These are phyloP conservation scores for Callionymus lyra DNA, from an alignment of 2,113 vertebrate species.

Conservation along the genomic window DNA sequence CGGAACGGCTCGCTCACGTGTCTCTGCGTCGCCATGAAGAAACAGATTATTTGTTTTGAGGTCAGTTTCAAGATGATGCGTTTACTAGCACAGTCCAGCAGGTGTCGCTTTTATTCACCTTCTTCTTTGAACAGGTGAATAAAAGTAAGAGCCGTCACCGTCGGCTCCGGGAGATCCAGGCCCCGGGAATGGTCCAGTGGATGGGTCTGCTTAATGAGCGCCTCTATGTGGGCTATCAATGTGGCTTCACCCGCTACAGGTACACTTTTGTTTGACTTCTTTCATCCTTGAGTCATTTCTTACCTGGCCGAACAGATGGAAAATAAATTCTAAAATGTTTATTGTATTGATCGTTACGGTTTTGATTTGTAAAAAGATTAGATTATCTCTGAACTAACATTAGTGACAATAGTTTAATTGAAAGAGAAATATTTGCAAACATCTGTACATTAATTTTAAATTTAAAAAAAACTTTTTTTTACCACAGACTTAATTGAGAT, in stretches of 20 bases:
- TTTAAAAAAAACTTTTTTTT: too few species aligned
- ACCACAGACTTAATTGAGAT: too few species aligned
- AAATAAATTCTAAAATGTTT: too few species aligned
- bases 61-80: constrained; percentile 20
- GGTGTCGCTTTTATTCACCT: background rate
- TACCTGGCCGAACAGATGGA: too few species aligned
- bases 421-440: too few species aligned
- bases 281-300: too few species aligned
- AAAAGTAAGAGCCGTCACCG: constrained; percentile 87
- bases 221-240: constrained; percentile 88
- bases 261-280: too few species aligned
- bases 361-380: too few species aligned
- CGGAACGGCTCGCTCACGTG: constrained; percentile 79
- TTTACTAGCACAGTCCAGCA: background rate
- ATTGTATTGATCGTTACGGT: too few species aligned
- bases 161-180: constrained; percentile 87
- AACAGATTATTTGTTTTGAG: constrained; percentile 91
- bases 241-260: constrained; percentile 84
- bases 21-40: constrained; percentile 93
- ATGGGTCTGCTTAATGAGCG: constrained; percentile 90
- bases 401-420: too few species aligned
- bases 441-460: too few species aligned
- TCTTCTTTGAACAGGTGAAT: constrained; percentile 57
- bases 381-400: too few species aligned
- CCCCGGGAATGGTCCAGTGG: constrained; percentile 86